These are phyloP conservation scores for Andrena bucephala DNA, from an alignment of 2,888 invertebrate species.

Conservation along the genomic window DNA sequence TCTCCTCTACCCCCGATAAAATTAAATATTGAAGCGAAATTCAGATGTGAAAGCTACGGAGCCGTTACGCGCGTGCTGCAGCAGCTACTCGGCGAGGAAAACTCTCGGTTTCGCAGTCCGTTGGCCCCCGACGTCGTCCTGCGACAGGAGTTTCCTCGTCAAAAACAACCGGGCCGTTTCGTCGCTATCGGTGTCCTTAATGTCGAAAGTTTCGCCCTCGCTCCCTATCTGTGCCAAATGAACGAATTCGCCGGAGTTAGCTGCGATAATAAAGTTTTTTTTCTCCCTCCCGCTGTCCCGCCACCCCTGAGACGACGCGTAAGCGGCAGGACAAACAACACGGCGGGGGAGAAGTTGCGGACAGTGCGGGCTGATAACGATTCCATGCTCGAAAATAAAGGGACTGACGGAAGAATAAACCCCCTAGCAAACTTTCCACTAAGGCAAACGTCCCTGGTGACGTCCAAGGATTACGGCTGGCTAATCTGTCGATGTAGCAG, in stretches of 20 bases:
- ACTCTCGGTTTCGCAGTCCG: conserved; percentile 34
- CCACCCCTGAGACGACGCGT: conserved; percentile 23
- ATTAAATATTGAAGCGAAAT: conserved; percentile 15
- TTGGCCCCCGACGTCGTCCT: conserved; percentile 31
- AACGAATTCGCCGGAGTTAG: conserved; percentile 68
- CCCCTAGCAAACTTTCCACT: conserved; percentile 32
- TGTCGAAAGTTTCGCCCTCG: conserved; percentile 63
- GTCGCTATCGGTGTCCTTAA: conserved; percentile 69
- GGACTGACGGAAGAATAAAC: conserved; percentile 34
- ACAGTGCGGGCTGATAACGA: conserved; percentile 62
- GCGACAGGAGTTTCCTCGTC: conserved; percentile 56
- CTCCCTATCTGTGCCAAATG: conserved; percentile 68
- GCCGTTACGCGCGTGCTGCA: background rate
- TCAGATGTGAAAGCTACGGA: background rate
- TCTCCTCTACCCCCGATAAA: background rate
- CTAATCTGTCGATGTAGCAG: conserved; percentile 37
- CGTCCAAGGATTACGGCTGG: conserved; percentile 26
- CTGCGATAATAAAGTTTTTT: conserved; percentile 69
- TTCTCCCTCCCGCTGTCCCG: background rate
- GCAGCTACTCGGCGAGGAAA: conserved; percentile 12
- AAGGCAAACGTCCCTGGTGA: conserved; percentile 37
- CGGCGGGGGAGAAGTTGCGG: conserved; percentile 48
- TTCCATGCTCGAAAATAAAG: conserved; percentile 55
- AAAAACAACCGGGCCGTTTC: conserved; percentile 64
- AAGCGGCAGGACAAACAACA: conserved; percentile 61